phyloP scores from a whole-genome alignment of 2,888 invertebrate genomes.

The Digitonthophagus gazella region DNA sequence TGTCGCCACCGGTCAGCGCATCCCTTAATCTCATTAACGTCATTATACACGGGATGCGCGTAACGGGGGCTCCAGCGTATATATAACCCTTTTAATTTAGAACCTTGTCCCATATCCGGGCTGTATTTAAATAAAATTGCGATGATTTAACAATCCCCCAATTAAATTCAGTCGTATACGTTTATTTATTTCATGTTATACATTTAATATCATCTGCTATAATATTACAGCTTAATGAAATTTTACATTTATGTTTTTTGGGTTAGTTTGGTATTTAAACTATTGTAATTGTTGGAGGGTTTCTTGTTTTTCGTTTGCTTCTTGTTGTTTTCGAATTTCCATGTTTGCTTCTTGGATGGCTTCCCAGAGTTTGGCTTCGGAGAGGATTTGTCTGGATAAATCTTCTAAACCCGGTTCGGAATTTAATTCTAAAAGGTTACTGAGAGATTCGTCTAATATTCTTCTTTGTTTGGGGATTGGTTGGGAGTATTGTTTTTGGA shows the following conservation, averaged over 20 bases:
- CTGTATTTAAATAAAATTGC: too few relatives aligned
- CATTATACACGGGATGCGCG: too few relatives aligned
- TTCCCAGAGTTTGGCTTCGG: slow-evolving; percentile 76
- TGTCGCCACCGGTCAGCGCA: not conserved
- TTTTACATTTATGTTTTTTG: too few relatives aligned
- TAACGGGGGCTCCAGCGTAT: too few relatives aligned
- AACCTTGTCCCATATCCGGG: too few relatives aligned
- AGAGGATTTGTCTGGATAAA: slow-evolving; percentile 73
- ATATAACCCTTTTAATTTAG: too few relatives aligned
- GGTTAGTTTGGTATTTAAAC: not conserved
- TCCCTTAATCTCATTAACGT: not conserved
- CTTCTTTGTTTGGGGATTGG: slow-evolving; percentile 16
- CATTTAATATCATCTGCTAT: too few relatives aligned
- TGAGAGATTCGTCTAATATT: slow-evolving; percentile 60
- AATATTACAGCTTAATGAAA: too few relatives aligned
- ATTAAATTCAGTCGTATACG: too few relatives aligned
- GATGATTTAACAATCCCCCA: too few relatives aligned
- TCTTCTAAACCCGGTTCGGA: slow-evolving; percentile 72
- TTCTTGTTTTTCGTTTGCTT: slow-evolving; percentile 46
- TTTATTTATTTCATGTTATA: too few relatives aligned
- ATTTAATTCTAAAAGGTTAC: slow-evolving; percentile 65
- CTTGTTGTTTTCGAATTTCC: slow-evolving; percentile 64
- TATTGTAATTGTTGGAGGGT: not conserved
- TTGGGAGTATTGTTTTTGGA: slow-evolving; percentile 8
- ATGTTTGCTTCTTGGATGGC: slow-evolving; percentile 76